These are phyloP conservation scores for Leuciscus waleckii DNA, from an alignment of 2,797 vertebrate genomes.

Conservation along the genomic window DNA sequence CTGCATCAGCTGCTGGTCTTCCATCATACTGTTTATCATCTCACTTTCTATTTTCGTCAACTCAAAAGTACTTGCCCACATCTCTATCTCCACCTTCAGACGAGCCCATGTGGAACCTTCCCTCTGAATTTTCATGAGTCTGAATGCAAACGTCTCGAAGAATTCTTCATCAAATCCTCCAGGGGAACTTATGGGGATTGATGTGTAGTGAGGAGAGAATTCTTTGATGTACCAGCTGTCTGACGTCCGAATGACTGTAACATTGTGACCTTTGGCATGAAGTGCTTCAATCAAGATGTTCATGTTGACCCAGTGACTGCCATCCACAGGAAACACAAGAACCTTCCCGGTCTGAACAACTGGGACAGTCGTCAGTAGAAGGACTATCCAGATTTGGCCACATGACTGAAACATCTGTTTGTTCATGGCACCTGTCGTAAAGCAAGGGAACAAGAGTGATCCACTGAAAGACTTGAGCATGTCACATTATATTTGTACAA, in stretches of 20 bases:
- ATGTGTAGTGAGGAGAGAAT: constrained; percentile 53
- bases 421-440: constrained; percentile 33
- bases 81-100: constrained; percentile 31
- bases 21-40: constrained; percentile 46
- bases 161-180: constrained; percentile 46
- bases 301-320: constrained; percentile 68
- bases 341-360: constrained; percentile 54
- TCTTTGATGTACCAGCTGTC: constrained; percentile 64
- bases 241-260: constrained; percentile 59
- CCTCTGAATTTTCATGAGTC: constrained; percentile 19
- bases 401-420: constrained; percentile 4
- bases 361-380: constrained; percentile 39
- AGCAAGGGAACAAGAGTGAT: background rate
- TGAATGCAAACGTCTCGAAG: constrained; percentile 21
- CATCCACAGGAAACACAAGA: constrained; percentile 63
- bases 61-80: constrained; percentile 30
- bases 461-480: background rate
- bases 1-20: constrained; percentile 52
- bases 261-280: constrained; percentile 59
- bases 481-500: background rate
- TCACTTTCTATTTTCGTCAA: constrained; percentile 37
- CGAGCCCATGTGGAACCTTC: constrained; percentile 32
- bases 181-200: constrained; percentile 38
- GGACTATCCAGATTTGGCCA: background rate
- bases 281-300: constrained; percentile 61